These are phyloP conservation scores for Gila robusta DNA, from an alignment of 2,797 vertebrate species.

Conservation along the genomic window DNA sequence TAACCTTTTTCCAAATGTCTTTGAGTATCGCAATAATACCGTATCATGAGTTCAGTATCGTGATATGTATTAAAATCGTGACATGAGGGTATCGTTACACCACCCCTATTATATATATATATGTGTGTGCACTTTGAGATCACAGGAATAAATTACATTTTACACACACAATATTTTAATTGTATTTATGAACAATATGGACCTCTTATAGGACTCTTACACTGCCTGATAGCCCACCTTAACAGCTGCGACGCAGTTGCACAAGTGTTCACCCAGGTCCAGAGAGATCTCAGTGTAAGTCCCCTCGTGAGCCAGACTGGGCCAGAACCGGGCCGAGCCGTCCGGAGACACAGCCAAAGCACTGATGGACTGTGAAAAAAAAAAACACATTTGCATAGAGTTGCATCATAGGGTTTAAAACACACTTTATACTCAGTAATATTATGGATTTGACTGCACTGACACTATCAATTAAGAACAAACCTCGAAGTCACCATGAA, in stretches of 20 bases:
- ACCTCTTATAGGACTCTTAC: neutral
- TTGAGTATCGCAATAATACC: too few species aligned
- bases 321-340: constrained; percentile 89
- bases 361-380: constrained; percentile 82
- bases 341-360: constrained; percentile 87
- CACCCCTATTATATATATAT: too few species aligned
- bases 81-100: too few species aligned
- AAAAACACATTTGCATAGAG: constrained; percentile 25
- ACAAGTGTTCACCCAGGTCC: constrained; percentile 84
- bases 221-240: constrained; percentile 76
- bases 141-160: too few species aligned
- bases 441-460: neutral
- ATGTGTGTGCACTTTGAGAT: neutral
- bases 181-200: neutral
- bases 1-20: too few species aligned
- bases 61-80: too few species aligned
- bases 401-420: neutral
- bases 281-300: constrained; percentile 81
- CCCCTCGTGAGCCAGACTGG: constrained; percentile 87
- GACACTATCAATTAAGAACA: neutral
- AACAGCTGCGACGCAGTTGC: constrained; percentile 87
- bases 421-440: neutral
- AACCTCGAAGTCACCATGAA: too few species aligned
- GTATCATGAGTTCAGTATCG: too few species aligned
- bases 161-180: neutral